Evolutionary conservation across 1,140 invertebrate species (phyloP).

Genomic region (Proales similis): DNA sequence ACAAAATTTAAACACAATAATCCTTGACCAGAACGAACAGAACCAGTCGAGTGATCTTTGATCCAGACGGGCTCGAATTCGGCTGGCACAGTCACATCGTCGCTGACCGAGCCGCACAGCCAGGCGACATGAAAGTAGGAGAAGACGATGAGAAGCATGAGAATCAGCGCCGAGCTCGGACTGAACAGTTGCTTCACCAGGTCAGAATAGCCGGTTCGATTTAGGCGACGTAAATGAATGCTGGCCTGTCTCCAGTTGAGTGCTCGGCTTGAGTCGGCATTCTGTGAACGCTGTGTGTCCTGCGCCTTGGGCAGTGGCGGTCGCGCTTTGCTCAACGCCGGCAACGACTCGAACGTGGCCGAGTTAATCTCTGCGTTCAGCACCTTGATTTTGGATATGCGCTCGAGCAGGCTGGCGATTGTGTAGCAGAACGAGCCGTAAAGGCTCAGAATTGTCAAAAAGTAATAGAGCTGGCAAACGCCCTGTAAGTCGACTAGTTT

Average conservation of each 20-base stretch:
- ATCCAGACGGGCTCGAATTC: no score
- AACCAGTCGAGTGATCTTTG: background rate
- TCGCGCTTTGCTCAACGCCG: no score
- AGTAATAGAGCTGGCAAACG: constrained; percentile 22
- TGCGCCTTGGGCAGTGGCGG: no score
- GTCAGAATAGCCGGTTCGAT: no score
- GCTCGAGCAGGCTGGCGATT: constrained; percentile 7
- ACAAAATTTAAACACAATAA: no score
- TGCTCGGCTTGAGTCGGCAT: no score
- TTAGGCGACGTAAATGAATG: no score
- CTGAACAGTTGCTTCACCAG: constrained; percentile 23
- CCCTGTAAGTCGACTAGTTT: constrained; percentile 28
- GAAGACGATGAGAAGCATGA: constrained; percentile 5
- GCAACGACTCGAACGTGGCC: no score
- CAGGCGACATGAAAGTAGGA: constrained; percentile 30
- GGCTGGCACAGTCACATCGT: background rate
- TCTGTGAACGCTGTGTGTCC: no score
- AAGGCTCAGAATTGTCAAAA: constrained; percentile 12
- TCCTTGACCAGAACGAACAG: no score
- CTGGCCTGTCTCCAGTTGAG: no score
- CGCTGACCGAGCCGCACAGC: constrained; percentile 11
- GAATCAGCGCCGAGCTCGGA: constrained; percentile 21
- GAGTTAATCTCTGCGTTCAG: constrained; percentile 21
- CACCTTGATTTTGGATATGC: constrained; percentile 23
- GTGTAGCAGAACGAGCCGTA: constrained; percentile 19